Evolutionary conservation across 2,797 vertebrate species (phyloP).

Genomic region (Threskiornis aethiopicus): DNA sequence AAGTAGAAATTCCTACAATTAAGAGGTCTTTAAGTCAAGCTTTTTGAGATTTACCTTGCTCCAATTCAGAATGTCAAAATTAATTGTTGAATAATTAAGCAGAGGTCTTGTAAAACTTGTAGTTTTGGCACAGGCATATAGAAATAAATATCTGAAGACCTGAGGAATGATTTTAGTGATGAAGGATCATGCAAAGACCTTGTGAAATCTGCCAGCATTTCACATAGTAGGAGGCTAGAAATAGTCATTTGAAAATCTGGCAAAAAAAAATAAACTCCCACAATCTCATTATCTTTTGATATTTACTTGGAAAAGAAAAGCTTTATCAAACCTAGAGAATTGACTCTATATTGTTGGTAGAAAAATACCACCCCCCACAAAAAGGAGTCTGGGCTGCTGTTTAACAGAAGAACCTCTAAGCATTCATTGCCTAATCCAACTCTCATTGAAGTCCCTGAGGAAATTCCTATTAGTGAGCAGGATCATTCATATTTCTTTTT

Average conservation of each 20-base stretch:
- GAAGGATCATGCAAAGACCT: neutral
- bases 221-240: neutral
- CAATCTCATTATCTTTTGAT: neutral
- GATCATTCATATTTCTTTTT: constrained; percentile 9
- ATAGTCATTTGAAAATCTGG: neutral
- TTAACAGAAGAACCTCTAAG: neutral
- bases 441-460: neutral
- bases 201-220: constrained; percentile 1
- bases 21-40: neutral
- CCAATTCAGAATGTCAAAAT: neutral
- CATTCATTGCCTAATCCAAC: neutral
- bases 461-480: neutral
- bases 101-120: neutral
- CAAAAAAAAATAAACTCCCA: neutral
- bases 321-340: neutral
- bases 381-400: neutral
- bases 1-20: neutral
- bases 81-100: neutral
- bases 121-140: neutral
- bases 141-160: neutral
- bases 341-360: neutral
- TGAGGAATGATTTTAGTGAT: neutral
- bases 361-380: neutral
- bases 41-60: neutral
- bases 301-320: neutral